Evolutionary conservation across 2,797 vertebrate genomes (phyloP).

Genomic region (Pseudochaenichthys georgianus): DNA sequence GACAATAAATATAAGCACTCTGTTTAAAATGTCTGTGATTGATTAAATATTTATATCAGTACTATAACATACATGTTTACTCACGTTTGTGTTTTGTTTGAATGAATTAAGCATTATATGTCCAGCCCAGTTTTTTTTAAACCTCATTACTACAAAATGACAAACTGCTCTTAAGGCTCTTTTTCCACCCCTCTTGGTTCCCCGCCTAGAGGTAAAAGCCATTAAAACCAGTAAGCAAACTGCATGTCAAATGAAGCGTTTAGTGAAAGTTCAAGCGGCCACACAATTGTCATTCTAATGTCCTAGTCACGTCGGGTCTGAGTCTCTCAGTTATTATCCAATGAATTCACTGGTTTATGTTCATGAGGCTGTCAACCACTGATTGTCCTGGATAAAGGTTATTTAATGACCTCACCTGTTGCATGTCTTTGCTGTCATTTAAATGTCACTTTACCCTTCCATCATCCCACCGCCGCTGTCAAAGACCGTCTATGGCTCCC

Average conservation of each 20-base stretch:
- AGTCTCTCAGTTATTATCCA: conserved; percentile 45
- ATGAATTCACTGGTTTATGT: conserved; percentile 35
- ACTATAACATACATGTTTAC: not conserved
- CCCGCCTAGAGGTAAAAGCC: conserved; percentile 28
- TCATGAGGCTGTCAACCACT: conserved; percentile 28
- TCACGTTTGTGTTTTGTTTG: not conserved
- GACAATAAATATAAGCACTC: conserved; percentile 15
- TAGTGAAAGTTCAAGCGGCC: conserved; percentile 46
- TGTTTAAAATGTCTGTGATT: conserved; percentile 5
- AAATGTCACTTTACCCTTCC: not conserved
- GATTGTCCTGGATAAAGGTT: conserved; percentile 20
- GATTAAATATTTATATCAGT: conserved; percentile 3
- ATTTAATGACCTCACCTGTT: conserved; percentile 28
- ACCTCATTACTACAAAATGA: conserved; percentile 10
- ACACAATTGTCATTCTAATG: conserved; percentile 46
- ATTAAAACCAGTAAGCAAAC: conserved; percentile 49
- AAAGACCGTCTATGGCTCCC: not conserved
- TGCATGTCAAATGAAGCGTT: conserved; percentile 47
- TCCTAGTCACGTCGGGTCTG: conserved; percentile 29
- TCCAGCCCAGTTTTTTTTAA: conserved; percentile 2
- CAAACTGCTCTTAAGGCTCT: conserved; percentile 17
- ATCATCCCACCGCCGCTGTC: not conserved
- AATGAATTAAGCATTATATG: conserved; percentile 25
- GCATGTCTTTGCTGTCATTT: conserved; percentile 17
- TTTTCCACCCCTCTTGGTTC: conserved; percentile 2